These are phyloP conservation scores for Coptodon rendalli DNA, from an alignment of 2,113 vertebrate species.

Conservation along the genomic window DNA sequence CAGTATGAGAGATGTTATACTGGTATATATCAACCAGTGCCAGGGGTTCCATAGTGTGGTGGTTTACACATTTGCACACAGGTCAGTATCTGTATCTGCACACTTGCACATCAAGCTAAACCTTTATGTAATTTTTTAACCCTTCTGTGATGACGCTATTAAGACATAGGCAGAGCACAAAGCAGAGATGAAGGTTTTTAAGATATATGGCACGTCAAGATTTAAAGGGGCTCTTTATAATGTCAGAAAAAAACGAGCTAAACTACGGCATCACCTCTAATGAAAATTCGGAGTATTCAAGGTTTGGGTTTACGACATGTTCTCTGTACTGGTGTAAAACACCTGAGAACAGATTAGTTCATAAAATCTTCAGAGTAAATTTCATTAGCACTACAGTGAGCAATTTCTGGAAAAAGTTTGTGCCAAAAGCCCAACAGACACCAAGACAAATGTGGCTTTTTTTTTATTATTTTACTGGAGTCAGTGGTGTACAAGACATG, in stretches of 20 bases:
- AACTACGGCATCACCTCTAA: background rate
- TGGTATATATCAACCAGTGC: background rate
- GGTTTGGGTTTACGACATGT: background rate
- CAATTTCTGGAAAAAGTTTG: background rate
- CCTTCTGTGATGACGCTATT: background rate
- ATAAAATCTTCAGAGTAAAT: background rate
- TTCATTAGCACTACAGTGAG: background rate
- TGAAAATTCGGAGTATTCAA: background rate
- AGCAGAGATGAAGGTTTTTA: background rate
- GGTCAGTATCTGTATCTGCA: background rate
- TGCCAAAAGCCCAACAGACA: background rate
- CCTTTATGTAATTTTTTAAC: background rate
- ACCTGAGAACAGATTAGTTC: background rate
- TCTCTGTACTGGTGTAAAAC: background rate
- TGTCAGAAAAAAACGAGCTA: background rate
- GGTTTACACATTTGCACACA: background rate
- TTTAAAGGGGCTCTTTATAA: background rate
- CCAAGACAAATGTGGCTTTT: background rate
- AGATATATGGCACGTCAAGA: background rate
- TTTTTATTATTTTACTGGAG: slow-evolving; percentile 17
- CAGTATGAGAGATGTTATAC: background rate
- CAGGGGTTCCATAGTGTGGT: background rate
- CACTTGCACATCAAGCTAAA: background rate
- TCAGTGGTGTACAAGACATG: background rate
- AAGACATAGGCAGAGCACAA: background rate